phyloP scores from a whole-genome alignment of 2,888 invertebrate genomes.

The Cosmopolites sordidus region DNA sequence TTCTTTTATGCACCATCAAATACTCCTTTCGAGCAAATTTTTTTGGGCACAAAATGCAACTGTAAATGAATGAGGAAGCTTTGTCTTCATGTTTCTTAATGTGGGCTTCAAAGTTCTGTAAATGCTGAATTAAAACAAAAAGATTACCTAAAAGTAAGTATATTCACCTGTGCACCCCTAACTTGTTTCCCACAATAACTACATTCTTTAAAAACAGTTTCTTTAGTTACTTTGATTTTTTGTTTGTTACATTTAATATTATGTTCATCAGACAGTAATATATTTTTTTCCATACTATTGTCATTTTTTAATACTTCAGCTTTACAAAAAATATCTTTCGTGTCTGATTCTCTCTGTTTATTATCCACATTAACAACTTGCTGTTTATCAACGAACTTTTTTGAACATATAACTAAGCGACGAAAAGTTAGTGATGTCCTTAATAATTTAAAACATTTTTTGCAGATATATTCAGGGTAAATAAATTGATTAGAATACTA shows the following conservation, averaged over 20 bases:
- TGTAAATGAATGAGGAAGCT: slow-evolving; percentile 3
- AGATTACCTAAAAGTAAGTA: background rate
- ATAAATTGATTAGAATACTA: background rate
- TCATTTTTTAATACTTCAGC: no score
- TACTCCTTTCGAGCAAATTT: slow-evolving; percentile 6
- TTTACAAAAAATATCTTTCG: no score
- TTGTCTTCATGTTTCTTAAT: background rate
- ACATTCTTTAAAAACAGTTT: background rate
- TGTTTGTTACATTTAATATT: no score
- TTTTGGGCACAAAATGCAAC: slow-evolving; percentile 6
- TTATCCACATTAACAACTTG: no score
- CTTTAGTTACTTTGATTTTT: background rate
- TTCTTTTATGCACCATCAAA: slow-evolving; percentile 5
- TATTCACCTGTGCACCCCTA: slow-evolving; percentile 2
- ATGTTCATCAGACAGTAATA: no score
- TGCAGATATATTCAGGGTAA: slow-evolving; percentile 8
- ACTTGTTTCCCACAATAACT: slow-evolving; percentile 1
- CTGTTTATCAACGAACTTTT: background rate
- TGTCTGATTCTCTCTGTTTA: no score
- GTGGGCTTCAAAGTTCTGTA: slow-evolving; percentile 6
- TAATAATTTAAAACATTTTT: slow-evolving; percentile 4
- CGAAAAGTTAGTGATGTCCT: slow-evolving; percentile 2
- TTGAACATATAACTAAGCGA: slow-evolving; percentile 3
- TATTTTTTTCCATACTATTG: no score
- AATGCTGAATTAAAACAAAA: background rate